These are phyloP conservation scores for Macrosiphum euphorbiae DNA, from an alignment of 2,888 invertebrate genomes.

Conservation along the genomic window DNA sequence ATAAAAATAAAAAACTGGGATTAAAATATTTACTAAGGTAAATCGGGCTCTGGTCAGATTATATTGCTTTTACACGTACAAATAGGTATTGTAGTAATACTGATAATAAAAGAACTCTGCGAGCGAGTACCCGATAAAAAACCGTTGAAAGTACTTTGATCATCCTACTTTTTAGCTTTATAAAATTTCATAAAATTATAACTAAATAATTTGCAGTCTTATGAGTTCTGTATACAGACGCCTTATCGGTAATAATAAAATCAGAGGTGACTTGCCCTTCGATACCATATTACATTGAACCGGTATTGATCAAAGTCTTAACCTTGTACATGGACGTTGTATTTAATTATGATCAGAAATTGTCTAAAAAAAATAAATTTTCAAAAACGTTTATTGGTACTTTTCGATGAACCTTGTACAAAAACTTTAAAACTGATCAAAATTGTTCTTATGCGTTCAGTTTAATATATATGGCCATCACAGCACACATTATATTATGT, in stretches of 20 bases:
- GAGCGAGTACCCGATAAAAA: not conserved
- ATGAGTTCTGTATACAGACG: not conserved
- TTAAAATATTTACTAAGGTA: not conserved
- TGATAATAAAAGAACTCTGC: not conserved
- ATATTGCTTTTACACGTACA: not conserved
- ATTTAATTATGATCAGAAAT: not conserved
- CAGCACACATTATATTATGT: not conserved
- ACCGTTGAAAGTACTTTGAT: not conserved
- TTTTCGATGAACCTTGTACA: not conserved
- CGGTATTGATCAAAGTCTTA: slow-evolving; percentile 8
- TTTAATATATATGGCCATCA: not conserved
- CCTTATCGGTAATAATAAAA: not conserved
- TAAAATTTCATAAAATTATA: not conserved
- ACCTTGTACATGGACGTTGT: not conserved
- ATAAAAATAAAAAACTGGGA: not conserved
- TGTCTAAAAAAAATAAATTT: not conserved
- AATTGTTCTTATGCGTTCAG: not conserved
- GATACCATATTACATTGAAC: too few relatives aligned
- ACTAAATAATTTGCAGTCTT: not conserved
- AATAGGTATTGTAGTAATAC: too few relatives aligned
- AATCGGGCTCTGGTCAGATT: not conserved
- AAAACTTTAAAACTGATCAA: not conserved
- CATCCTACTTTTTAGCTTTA: not conserved
- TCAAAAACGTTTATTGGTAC: not conserved
- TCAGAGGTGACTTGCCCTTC: not conserved